Percentiles rank a stretch among this genome's conserved stretches.
Evolutionary conservation across 2,888 invertebrate species (phyloP).

Genomic region (Melanchra persicariae): DNA sequence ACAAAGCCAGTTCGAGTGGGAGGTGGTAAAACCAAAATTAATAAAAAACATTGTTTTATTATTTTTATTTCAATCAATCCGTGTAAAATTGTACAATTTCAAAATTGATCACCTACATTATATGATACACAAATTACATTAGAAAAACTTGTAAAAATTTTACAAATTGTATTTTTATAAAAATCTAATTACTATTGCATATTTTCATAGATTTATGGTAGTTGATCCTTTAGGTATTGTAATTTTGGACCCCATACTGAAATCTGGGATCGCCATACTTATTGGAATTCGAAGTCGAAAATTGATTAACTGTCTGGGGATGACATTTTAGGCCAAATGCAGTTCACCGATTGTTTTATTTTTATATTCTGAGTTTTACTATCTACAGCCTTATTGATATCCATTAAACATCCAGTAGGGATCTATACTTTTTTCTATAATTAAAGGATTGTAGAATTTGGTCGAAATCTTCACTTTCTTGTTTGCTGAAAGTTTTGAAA

Average conservation of each 20-base stretch:
- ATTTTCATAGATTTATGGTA: constrained; percentile 12
- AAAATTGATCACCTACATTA: constrained; percentile 80
- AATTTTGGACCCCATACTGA: neutral
- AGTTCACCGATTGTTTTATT: neutral
- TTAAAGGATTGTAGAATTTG: constrained; percentile 25
- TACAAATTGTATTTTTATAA: constrained; percentile 65
- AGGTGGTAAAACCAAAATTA: constrained; percentile 3
- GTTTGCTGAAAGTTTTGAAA: no score
- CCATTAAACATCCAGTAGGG: neutral
- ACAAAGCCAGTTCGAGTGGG: neutral
- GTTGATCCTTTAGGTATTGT: constrained; percentile 10
- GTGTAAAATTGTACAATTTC: constrained; percentile 89
- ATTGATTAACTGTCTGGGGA: neutral
- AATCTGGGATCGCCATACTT: neutral
- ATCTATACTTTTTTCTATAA: constrained; percentile 1
- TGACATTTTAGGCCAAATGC: constrained; percentile 21
- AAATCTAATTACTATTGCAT: constrained; percentile 60
- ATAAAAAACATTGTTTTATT: constrained; percentile 70
- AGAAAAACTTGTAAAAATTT: constrained; percentile 68
- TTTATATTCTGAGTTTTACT: neutral
- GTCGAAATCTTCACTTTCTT: no score
- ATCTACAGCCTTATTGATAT: constrained; percentile 8
- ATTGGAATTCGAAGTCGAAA: neutral
- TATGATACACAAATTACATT: constrained; percentile 70
- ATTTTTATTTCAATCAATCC: constrained; percentile 76